These are phyloP conservation scores for Petaurus breviceps DNA, from an alignment of 2,113 vertebrate species.

Conservation along the genomic window DNA sequence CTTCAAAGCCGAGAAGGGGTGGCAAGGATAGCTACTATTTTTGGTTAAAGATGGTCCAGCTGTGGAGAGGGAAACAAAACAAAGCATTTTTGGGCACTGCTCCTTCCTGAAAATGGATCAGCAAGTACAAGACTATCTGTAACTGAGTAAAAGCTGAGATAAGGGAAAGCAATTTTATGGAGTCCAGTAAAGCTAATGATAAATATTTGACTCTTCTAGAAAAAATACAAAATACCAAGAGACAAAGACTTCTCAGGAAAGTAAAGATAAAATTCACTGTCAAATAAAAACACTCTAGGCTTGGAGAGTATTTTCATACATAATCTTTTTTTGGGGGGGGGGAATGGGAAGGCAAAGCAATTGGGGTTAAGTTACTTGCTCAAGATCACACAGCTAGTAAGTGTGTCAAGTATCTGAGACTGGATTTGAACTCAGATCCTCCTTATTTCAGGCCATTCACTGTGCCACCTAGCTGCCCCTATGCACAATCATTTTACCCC, in stretches of 20 bases:
- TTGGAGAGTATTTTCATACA: neutral
- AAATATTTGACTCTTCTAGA: neutral
- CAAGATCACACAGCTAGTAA: no score
- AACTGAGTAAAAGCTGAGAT: conserved; percentile 23
- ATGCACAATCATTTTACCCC: neutral
- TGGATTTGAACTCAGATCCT: no score
- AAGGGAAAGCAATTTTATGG: neutral
- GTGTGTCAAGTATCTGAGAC: no score
- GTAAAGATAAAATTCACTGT: conserved; percentile 15
- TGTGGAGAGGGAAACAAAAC: conserved; percentile 15
- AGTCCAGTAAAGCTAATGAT: neutral
- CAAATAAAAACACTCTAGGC: conserved; percentile 28
- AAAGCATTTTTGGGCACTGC: neutral
- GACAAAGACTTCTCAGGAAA: neutral
- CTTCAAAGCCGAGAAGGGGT: conserved; percentile 21
- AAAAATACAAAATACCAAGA: neutral
- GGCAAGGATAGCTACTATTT: conserved; percentile 2
- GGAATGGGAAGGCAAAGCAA: no score
- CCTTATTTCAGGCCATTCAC: no score
- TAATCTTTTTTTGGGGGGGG: no score
- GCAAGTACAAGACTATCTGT: neutral
- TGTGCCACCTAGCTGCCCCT: no score
- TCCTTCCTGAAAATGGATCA: conserved; percentile 15
- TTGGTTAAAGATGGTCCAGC: neutral
- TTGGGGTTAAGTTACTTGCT: no score